Conservation (phyloP, 1,140 invertebrate genomes). For the Drosophila navojoa region DNA sequence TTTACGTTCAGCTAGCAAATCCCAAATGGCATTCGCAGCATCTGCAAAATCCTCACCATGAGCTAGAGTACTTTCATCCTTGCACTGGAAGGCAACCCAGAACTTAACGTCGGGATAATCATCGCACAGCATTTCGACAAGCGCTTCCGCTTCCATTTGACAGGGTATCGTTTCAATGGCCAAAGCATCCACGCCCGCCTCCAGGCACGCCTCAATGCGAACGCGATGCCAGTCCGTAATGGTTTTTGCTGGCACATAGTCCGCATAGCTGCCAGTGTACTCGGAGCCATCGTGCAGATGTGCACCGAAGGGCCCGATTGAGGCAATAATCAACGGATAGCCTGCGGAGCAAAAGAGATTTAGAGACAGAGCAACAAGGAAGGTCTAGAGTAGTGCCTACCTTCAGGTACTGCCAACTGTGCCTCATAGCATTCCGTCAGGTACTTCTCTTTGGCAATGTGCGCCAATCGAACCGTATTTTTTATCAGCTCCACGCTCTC, state of each 20-base stretch:
- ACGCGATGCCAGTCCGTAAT: slow-evolving; percentile 93
- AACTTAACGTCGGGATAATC: slow-evolving; percentile 91
- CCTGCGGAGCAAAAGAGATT: slow-evolving; percentile 33
- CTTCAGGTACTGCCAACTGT: slow-evolving; percentile 54
- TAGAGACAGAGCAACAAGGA: not conserved
- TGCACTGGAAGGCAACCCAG: slow-evolving; percentile 88
- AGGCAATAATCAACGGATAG: slow-evolving; percentile 89
- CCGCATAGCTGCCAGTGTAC: slow-evolving; percentile 93
- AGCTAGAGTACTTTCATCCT: slow-evolving; percentile 88
- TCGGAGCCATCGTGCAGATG: slow-evolving; percentile 94
- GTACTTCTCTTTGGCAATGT: slow-evolving; percentile 80
- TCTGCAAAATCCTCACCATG: slow-evolving; percentile 90
- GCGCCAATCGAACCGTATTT: slow-evolving; percentile 88
- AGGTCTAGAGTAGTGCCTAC: slow-evolving; percentile 22
- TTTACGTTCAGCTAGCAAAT: slow-evolving; percentile 87
- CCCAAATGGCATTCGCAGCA: slow-evolving; percentile 82
- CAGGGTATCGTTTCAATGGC: slow-evolving; percentile 96
- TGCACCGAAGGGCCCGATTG: slow-evolving; percentile 96
- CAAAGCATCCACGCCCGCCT: slow-evolving; percentile 92
- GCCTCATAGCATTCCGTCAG: slow-evolving; percentile 73
- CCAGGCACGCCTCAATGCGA: slow-evolving; percentile 90
- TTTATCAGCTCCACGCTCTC: slow-evolving; percentile 89
- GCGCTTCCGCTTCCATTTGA: slow-evolving; percentile 91
- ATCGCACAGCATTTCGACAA: slow-evolving; percentile 89
- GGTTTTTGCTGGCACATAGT: slow-evolving; percentile 87